Conservation (phyloP, 2,797 vertebrate species). For the Halcyon chelicuti region DNA sequence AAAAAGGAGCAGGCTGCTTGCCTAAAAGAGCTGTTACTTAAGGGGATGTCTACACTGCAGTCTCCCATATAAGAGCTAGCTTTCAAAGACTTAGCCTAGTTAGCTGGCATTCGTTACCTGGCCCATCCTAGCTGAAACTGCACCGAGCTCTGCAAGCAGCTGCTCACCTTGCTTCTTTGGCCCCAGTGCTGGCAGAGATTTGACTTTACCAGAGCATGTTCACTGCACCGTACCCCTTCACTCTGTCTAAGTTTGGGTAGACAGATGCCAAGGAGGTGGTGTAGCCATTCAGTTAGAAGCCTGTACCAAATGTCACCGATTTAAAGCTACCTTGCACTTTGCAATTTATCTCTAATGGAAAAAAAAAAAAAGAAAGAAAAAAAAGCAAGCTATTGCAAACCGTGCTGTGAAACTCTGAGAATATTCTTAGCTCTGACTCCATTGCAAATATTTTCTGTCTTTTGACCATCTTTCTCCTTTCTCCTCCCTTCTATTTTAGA, state of each 20-base stretch:
- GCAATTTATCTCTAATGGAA: background rate
- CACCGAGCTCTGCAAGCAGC: background rate
- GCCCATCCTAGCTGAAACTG: background rate
- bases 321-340: background rate
- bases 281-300: background rate
- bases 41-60: background rate
- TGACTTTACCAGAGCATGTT: background rate
- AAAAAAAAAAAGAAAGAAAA: background rate
- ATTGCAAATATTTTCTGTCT: background rate
- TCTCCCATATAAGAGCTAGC: background rate
- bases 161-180: background rate
- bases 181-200: background rate
- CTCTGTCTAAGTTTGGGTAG: background rate
- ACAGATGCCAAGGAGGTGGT: background rate
- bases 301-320: background rate
- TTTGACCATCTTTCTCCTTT: constrained; percentile 17
- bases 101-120: background rate
- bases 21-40: background rate
- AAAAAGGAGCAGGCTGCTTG: background rate
- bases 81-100: background rate
- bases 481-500: constrained; percentile 31
- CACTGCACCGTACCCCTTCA: background rate
- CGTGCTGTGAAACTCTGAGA: background rate
- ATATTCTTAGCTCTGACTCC: background rate
- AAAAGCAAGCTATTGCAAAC: background rate